Base-by-base conservation (phyloP, 2,888 invertebrate species). In the Magallana nippona region DNA sequence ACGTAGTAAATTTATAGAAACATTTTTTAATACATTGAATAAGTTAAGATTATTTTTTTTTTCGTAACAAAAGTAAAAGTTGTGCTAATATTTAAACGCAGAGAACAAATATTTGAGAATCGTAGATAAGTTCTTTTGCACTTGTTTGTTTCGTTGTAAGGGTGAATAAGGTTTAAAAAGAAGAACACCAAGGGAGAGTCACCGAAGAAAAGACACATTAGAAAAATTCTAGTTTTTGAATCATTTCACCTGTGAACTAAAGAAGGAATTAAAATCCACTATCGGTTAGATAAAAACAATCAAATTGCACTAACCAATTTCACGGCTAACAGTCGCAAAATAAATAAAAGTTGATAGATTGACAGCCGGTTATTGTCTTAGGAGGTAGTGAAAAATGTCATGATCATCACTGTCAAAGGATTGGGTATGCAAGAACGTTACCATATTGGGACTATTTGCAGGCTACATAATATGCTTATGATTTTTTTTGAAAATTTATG, bases 261-360 rank as follows among this genome's bases (percentile, higher is more conserved):
- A 15, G 13, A 71, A 32, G 22, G 13, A 71, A 71, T 71, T 15
- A 1, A 15, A 71, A 13, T 15, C 32, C 71, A 32, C 15, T 71
- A 71, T 71, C 32, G 71, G 19, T 71, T 71, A 15, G 71, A 71
- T 32, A 71, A 71, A 71, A 32, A 71, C 71, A 71, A 27, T 27
- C 13, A 27, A 27, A 71, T 32, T 13, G 15, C 71, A 71, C 1
- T 22, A 13, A 71, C 71, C 71, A 15, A 71, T 71, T 71, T 22
- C 13, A 71, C 71, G 71, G 27, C 27, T 27, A 32, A 71, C 32
- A 71, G 32, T 27, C 27, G 15, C 32, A 71, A 32, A 15, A 13
- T 11, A 71, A 71, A 71, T 27, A 8, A 44, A 44, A 44, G 13
- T 32, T 13, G 13, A 27, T 71, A 27, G 17, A 19, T 27, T 71